phyloP scores from a whole-genome alignment of 2,113 vertebrate species.

The Carassius gibelio region DNA sequence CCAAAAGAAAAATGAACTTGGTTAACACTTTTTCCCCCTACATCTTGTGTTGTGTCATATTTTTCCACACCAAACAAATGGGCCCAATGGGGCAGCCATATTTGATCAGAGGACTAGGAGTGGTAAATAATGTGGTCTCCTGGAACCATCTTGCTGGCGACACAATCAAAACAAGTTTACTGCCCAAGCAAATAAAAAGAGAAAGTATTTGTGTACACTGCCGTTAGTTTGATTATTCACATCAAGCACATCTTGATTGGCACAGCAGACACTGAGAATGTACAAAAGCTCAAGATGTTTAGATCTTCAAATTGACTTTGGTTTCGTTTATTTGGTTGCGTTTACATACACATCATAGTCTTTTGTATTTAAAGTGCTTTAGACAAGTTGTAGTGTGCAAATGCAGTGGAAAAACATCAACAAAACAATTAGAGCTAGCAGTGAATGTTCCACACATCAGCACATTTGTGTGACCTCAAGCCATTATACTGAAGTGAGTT shows the following conservation, averaged over 20 bases:
- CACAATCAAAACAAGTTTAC: conserved; percentile 11
- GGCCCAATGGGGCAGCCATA: conserved; percentile 45
- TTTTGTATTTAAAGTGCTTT: neutral
- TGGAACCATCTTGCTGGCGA: conserved; percentile 6
- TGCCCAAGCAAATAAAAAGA: neutral
- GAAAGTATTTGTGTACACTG: neutral
- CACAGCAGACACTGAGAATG: neutral
- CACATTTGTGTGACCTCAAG: neutral
- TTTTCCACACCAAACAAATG: conserved; percentile 59
- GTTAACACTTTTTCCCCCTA: conserved; percentile 45
- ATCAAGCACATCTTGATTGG: neutral
- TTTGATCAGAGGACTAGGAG: conserved; percentile 47
- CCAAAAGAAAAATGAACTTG: conserved; percentile 56
- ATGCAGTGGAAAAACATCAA: conserved; percentile 8
- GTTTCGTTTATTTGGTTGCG: neutral
- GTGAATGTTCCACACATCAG: neutral
- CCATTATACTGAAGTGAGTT: neutral
- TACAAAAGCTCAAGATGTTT: neutral
- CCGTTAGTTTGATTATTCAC: neutral
- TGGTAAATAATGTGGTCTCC: conserved; percentile 21
- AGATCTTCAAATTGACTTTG: neutral
- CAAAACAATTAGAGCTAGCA: conserved; percentile 15
- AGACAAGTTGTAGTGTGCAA: conserved; percentile 8
- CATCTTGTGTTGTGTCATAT: conserved; percentile 56
- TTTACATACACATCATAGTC: neutral